Evolutionary conservation across 2,797 vertebrate species (phyloP).

Genomic region (Chiloscyllium punctatum): DNA sequence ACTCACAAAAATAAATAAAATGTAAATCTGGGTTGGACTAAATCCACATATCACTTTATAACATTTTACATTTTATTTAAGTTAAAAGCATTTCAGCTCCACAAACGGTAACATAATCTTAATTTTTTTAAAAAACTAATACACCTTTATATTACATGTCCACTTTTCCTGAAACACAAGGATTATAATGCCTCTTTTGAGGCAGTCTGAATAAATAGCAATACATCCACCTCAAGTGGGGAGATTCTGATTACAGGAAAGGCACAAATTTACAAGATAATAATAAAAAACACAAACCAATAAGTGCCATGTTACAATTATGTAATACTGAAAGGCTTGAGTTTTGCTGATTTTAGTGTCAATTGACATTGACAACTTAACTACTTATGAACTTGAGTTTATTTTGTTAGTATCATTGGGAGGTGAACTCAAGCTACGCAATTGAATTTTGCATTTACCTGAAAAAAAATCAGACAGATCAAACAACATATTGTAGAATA

Average conservation of each 20-base stretch:
- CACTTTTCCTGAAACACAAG: background rate
- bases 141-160: background rate
- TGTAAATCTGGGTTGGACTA: background rate
- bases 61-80: background rate
- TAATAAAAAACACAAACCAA: background rate
- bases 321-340: background rate
- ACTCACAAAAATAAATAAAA: background rate
- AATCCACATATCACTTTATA: background rate
- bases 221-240: background rate
- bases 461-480: background rate
- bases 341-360: background rate
- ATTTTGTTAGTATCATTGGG: background rate
- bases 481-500: background rate
- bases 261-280: constrained; percentile 3
- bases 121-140: background rate
- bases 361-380: background rate
- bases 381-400: background rate
- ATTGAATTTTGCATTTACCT: background rate
- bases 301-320: background rate
- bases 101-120: background rate
- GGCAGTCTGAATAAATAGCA: background rate
- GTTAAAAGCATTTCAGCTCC: background rate
- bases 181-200: background rate
- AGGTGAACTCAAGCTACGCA: background rate
- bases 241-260: background rate